Conservation (phyloP, 2,113 vertebrate species). For the Alouatta palliata region DNA sequence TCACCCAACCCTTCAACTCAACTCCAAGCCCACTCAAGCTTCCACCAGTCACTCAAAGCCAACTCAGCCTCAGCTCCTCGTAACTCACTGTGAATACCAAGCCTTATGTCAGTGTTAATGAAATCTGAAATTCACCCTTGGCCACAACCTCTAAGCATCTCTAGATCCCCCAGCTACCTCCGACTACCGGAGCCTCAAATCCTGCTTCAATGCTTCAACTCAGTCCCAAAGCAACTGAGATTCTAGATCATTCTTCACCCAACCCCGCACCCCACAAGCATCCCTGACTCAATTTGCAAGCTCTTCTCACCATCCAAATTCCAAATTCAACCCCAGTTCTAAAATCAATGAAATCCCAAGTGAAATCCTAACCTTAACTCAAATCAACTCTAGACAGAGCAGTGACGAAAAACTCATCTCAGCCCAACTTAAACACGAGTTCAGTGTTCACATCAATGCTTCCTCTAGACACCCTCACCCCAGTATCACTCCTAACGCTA, state of each 20-base stretch:
- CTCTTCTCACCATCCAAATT: not conserved
- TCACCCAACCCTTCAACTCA: not conserved
- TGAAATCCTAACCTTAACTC: not conserved
- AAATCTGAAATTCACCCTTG: not conserved
- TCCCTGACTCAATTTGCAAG: not conserved
- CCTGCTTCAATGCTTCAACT: too few relatives aligned
- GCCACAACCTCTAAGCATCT: not conserved
- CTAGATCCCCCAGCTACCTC: not conserved
- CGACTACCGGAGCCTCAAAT: not conserved
- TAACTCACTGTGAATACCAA: not conserved
- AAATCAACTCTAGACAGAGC: not conserved
- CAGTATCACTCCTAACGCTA: not conserved
- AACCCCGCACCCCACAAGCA: rapidly evolving
- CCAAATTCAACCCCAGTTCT: not conserved
- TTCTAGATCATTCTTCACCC: not conserved
- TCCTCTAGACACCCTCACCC: not conserved
- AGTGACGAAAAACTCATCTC: not conserved
- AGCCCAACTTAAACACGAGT: not conserved
- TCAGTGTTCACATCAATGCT: not conserved
- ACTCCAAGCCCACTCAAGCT: not conserved
- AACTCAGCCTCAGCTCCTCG: not conserved
- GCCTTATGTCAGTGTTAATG: not conserved
- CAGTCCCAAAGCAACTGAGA: not conserved
- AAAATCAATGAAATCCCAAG: not conserved
- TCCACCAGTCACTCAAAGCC: not conserved